Base-by-base conservation (phyloP, 2,113 vertebrate species). In the Alethe castanea region DNA sequence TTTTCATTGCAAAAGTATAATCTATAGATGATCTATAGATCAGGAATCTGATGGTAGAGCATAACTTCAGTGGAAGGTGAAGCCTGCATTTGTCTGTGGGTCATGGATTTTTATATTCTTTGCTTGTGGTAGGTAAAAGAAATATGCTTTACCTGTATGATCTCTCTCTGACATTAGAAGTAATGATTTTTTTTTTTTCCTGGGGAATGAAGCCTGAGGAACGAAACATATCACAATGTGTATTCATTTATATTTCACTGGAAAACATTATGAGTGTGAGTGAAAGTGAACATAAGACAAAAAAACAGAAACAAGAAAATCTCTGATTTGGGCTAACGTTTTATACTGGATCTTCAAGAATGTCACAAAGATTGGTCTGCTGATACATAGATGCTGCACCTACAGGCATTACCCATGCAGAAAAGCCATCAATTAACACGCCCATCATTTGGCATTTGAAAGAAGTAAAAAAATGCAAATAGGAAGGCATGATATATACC, bases 21-120 rank as follows among this genome's bases (percentile, higher is more conserved):
- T 64, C 36, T 42, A 13, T 26, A 57, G 85, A 42, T 82, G 52
- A 81, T 45, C 19, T 57, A 40, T 4, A 72, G 24, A 44, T 85
- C 59, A 87, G 42, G 38, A 12, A 86, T 76, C 19, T 69, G 31
- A 44, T 64, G 64, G 50, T 66, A 88, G 57, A 84, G 90, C 60
- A 77, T 57, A 95, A 54, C 69, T 67, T 88, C 61, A 93, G 42
- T 62, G 53, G 90, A 92, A 79, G n/a, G 28, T 92, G n/a, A 70
- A 78, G 82, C n/a, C 74, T 47, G 25, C 10, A 38, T 67, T 48
- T 57, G n/a, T 82, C 82, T 89, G 35, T 83, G 76, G 65, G 60
- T 96, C 88, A 92, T 10, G 45, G 71, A 76, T 67, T 91, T 93
- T 92, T 97, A 52, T 60, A 92, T 73, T 90, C 61, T 60, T 83